Conservation (phyloP, 2,888 invertebrate species). For the Philereme vetulata region DNA sequence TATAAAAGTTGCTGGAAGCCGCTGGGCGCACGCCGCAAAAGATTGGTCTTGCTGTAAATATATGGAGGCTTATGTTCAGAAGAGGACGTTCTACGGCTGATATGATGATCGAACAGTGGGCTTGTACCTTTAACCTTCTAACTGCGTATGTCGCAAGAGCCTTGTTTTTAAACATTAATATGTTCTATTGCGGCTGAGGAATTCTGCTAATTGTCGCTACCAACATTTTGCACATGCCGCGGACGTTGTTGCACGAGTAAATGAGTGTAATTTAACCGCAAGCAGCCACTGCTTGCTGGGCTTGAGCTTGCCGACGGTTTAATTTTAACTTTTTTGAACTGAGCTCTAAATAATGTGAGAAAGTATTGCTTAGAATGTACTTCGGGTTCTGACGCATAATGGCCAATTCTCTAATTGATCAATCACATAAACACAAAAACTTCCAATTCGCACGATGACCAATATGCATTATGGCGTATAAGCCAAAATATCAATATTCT, state of each 20-base stretch:
- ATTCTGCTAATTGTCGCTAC: conserved; percentile 79
- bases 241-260: conserved; percentile 68
- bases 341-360: neutral
- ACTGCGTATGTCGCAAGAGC: conserved; percentile 59
- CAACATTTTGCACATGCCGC: conserved; percentile 74
- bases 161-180: conserved; percentile 75
- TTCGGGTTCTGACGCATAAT: too few relatives aligned
- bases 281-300: conserved; percentile 49
- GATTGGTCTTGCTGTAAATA: too few relatives aligned
- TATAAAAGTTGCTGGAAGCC: too few relatives aligned
- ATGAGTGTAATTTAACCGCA: conserved; percentile 77
- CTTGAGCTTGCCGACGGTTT: conserved; percentile 41
- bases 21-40: too few relatives aligned
- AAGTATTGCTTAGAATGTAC: neutral
- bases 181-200: conserved; percentile 74
- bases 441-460: too few relatives aligned
- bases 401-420: too few relatives aligned
- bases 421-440: too few relatives aligned
- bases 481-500: too few relatives aligned
- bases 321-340: conserved; percentile 13
- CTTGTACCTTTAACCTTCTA: conserved; percentile 33
- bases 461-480: too few relatives aligned
- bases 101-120: conserved; percentile 1
- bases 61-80: too few relatives aligned
- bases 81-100: too few relatives aligned